Evolutionary conservation across 2,888 invertebrate genomes (phyloP).

Genomic region (Tenthredo notha): DNA sequence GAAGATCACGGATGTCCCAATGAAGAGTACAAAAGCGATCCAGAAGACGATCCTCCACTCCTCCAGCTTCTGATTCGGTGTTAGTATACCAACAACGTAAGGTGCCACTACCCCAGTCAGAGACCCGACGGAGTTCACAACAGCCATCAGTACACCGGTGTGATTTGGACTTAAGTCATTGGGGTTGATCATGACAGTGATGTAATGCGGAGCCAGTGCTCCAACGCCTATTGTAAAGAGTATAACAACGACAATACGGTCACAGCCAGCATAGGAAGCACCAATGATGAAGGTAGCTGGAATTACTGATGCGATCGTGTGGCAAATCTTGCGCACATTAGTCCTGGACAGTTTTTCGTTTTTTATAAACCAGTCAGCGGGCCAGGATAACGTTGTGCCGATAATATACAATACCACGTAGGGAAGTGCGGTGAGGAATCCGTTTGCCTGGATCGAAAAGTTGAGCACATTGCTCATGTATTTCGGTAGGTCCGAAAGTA

Average conservation of each 20-base stretch:
- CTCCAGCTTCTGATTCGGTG: slow-evolving; percentile 79
- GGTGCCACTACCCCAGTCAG: slow-evolving; percentile 87
- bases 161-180: slow-evolving; percentile 79
- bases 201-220: slow-evolving; percentile 79
- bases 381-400: slow-evolving; percentile 82
- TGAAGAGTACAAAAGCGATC: slow-evolving; percentile 85
- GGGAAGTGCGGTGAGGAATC: slow-evolving; percentile 83
- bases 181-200: slow-evolving; percentile 79
- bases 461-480: slow-evolving; percentile 86
- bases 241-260: slow-evolving; percentile 80
- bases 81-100: slow-evolving; percentile 84
- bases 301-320: background rate
- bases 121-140: slow-evolving; percentile 84
- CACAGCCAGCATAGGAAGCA: slow-evolving; percentile 24
- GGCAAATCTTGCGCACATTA: background rate
- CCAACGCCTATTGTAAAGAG: slow-evolving; percentile 79
- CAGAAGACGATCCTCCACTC: slow-evolving; percentile 86
- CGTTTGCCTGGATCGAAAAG: slow-evolving; percentile 84
- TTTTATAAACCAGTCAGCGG: slow-evolving; percentile 86
- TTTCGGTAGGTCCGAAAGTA: slow-evolving; percentile 86
- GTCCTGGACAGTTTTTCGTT: slow-evolving; percentile 63
- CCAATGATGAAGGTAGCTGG: background rate
- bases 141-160: slow-evolving; percentile 78
- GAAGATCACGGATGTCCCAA: slow-evolving; percentile 84
- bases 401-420: slow-evolving; percentile 85